Evolutionary conservation across 2,113 vertebrate species (phyloP).

Genomic region (Hypanus sabinus): DNA sequence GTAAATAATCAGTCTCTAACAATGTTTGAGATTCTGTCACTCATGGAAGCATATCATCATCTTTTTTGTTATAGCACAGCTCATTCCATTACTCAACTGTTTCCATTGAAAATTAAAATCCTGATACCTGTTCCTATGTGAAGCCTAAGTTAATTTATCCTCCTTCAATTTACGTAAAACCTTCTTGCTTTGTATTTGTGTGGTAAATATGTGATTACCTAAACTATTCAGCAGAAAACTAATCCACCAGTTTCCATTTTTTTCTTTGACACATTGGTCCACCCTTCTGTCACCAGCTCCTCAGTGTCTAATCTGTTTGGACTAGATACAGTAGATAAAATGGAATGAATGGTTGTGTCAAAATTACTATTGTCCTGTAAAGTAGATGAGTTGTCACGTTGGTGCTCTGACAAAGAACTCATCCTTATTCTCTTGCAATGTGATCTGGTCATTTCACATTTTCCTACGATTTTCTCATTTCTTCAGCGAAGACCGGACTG

Average conservation of each 20-base stretch:
- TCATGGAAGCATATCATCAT: too few relatives aligned
- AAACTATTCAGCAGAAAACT: neutral
- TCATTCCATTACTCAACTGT: too few relatives aligned
- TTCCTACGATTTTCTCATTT: neutral
- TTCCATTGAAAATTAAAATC: neutral
- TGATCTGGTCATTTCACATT: neutral
- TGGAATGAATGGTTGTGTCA: neutral
- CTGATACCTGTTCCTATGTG: neutral
- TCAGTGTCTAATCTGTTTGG: neutral
- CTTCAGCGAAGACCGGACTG: neutral
- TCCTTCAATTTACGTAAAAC: neutral
- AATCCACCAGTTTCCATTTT: neutral
- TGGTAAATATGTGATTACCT: neutral
- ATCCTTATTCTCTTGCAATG: neutral
- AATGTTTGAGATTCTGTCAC: too few relatives aligned
- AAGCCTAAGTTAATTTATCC: neutral
- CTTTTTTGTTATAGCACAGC: too few relatives aligned
- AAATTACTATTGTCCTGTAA: neutral
- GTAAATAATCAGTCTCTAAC: too few relatives aligned
- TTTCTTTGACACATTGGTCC: neutral
- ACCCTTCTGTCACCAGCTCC: neutral
- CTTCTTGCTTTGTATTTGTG: neutral
- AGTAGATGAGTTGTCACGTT: neutral
- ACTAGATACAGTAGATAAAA: neutral
- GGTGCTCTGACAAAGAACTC: neutral